These are phyloP conservation scores for Blastobasis lacticolella DNA, from an alignment of 2,888 invertebrate species.

Conservation along the genomic window DNA sequence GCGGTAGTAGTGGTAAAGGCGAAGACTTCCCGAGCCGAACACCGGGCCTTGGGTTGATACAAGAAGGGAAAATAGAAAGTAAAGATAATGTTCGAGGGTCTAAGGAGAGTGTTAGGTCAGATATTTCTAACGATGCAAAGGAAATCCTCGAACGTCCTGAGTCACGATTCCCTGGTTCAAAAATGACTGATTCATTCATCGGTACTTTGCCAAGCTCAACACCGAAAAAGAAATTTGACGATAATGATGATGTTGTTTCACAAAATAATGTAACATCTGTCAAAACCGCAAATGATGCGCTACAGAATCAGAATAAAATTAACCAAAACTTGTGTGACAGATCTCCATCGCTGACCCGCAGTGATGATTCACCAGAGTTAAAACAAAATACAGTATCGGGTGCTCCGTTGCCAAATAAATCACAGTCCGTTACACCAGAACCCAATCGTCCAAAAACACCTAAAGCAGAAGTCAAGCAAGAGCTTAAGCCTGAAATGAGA, in stretches of 20 bases:
- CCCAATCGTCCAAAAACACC: conserved; percentile 56
- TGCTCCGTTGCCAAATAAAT: conserved; percentile 33
- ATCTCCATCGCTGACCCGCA: conserved; percentile 64
- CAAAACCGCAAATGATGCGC: conserved; percentile 29
- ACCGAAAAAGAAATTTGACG: conserved; percentile 52
- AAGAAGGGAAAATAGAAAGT: conserved; percentile 59
- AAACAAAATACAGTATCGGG: conserved; percentile 39
- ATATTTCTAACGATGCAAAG: conserved; percentile 41
- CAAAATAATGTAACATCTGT: conserved; percentile 38
- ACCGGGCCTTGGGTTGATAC: conserved; percentile 61
- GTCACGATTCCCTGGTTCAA: conserved; percentile 59
- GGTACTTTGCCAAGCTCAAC: conserved; percentile 49
- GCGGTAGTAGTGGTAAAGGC: conserved; percentile 56
- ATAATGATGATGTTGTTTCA: conserved; percentile 60
- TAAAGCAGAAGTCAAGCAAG: conserved; percentile 42
- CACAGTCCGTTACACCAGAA: conserved; percentile 44
- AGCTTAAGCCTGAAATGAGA: conserved; percentile 21
- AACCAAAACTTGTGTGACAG: conserved; percentile 49
- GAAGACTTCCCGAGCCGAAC: conserved; percentile 53
- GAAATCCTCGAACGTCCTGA: conserved; percentile 55
- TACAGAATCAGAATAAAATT: conserved; percentile 35
- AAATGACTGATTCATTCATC: conserved; percentile 68
- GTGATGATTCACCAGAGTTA: conserved; percentile 67
- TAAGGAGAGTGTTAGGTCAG: conserved; percentile 58
- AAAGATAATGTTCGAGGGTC: conserved; percentile 59